phyloP scores from a whole-genome alignment of 2,797 vertebrate species.

The Synaphobranchus kaupii region DNA sequence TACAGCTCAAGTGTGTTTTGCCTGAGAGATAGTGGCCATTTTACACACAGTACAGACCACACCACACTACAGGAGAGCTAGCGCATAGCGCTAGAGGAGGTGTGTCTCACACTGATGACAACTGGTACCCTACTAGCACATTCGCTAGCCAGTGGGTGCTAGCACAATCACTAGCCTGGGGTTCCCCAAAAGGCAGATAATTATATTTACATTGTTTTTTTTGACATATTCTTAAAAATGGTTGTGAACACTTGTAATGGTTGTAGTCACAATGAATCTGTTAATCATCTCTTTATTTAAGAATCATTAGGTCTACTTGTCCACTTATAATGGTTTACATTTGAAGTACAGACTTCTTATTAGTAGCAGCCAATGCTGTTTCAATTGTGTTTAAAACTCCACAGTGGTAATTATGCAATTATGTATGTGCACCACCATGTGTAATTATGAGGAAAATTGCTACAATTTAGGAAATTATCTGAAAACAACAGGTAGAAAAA shows the following conservation, averaged over 20 bases:
- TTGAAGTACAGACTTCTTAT: background rate
- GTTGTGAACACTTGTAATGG: background rate
- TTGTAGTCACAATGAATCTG: background rate
- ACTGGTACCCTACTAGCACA: background rate
- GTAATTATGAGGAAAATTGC: constrained; percentile 2
- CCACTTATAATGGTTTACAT: background rate
- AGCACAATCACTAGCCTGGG: too few relatives aligned
- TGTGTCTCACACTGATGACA: background rate
- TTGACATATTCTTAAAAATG: background rate
- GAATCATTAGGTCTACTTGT: background rate
- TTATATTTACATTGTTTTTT: background rate
- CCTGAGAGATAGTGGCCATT: background rate
- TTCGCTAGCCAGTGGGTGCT: too few relatives aligned
- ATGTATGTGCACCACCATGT: constrained; percentile 3
- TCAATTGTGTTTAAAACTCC: background rate
- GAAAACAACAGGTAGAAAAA: constrained; percentile 8
- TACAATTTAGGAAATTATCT: constrained; percentile 1
- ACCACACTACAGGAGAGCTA: background rate
- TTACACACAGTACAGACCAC: background rate
- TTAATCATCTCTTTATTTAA: background rate
- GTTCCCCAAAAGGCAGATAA: background rate
- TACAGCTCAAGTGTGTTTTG: background rate
- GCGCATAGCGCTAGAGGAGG: background rate
- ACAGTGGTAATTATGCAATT: constrained; percentile 1
- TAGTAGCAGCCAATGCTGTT: background rate